Conservation (phyloP, 2,113 vertebrate species). For the Nanorana parkeri region DNA sequence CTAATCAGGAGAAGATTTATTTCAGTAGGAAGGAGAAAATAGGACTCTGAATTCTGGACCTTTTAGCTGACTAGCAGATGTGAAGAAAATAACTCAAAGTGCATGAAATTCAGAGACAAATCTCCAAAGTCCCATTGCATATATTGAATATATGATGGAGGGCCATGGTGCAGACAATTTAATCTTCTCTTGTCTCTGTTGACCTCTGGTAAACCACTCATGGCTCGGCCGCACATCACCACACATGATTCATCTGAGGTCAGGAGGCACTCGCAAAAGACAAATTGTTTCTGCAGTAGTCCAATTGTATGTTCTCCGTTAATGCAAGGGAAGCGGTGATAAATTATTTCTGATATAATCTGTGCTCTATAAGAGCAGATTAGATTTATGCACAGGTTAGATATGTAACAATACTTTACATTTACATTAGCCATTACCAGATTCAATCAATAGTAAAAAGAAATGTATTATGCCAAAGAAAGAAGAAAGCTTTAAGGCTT, state of each 20-base stretch:
- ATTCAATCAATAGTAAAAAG: conserved; percentile 4
- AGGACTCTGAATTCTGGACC: conserved; percentile 19
- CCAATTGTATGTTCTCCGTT: conserved; percentile 49
- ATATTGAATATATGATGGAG: conserved; percentile 56
- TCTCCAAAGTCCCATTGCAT: conserved; percentile 56
- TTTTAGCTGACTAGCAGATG: conserved; percentile 41
- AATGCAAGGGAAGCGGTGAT: conserved; percentile 37
- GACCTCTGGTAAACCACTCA: conserved; percentile 54
- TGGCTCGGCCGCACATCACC: conserved; percentile 49
- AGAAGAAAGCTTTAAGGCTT: neutral
- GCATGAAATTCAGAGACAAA: conserved; percentile 53
- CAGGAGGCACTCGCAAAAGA: conserved; percentile 27
- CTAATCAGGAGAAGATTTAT: conserved; percentile 51
- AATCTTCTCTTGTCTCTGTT: conserved; percentile 54
- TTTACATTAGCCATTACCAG: conserved; percentile 18
- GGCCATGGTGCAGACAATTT: conserved; percentile 49
- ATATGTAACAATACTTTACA: conserved; percentile 37
- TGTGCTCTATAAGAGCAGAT: conserved; percentile 32
- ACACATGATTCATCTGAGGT: conserved; percentile 52
- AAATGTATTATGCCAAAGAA: conserved; percentile 6
- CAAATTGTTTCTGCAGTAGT: conserved; percentile 51
- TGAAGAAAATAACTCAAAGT: conserved; percentile 54
- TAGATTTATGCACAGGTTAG: conserved; percentile 37
- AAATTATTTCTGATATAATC: conserved; percentile 53
- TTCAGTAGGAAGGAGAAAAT: conserved; percentile 20